These are phyloP conservation scores for Crotalus helleri DNA, from an alignment of 2,113 vertebrate species.

Conservation along the genomic window DNA sequence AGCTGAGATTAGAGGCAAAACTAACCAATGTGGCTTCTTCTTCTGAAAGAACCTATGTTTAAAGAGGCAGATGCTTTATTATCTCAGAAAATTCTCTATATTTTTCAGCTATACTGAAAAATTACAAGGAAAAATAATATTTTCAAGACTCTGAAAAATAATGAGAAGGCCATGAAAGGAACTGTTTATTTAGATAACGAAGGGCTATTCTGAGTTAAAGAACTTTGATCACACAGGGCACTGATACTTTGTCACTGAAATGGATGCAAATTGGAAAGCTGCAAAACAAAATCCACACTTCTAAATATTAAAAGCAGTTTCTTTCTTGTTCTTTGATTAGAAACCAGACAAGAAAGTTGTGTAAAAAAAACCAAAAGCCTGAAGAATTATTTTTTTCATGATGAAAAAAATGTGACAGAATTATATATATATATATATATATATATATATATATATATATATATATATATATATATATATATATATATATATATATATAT, in stretches of 20 bases:
- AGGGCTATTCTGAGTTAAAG: not conserved
- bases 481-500: constrained; percentile 23
- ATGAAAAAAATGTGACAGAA: constrained; percentile 10
- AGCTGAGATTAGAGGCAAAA: not conserved
- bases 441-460: too few relatives aligned
- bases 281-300: not conserved
- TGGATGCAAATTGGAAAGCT: constrained; percentile 21
- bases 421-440: not conserved
- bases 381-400: not conserved
- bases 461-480: too few relatives aligned
- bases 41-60: constrained; percentile 1
- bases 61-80: constrained; percentile 8
- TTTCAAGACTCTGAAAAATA: constrained; percentile 1
- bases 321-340: not conserved
- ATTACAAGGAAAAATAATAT: not conserved
- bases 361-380: constrained; percentile 2
- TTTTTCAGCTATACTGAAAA: not conserved
- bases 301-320: constrained; percentile 22
- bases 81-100: constrained; percentile 11
- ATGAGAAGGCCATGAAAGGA: not conserved
- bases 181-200: not conserved
- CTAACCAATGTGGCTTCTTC: not conserved
- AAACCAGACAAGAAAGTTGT: not conserved
- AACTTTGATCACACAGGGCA: accelerated
- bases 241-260: constrained; percentile 9